phyloP scores from a whole-genome alignment of 2,888 invertebrate genomes.

The Drosophila mulleri region DNA sequence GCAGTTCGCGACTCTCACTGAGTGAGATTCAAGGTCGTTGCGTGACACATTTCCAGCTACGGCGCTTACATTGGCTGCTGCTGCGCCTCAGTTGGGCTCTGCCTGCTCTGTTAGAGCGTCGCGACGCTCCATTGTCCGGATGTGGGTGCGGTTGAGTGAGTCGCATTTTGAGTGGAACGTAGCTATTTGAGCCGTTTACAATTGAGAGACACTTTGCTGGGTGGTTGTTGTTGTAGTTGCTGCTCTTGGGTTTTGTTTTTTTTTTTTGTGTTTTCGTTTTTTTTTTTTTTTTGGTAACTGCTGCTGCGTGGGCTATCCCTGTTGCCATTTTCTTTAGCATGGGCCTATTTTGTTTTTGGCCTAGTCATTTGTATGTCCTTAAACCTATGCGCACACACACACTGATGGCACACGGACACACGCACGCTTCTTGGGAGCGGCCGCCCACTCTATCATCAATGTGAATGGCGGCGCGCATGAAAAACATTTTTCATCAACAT shows the following conservation, averaged over 20 bases:
- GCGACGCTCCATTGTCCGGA: constrained; percentile 19
- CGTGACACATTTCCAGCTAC: constrained; percentile 74
- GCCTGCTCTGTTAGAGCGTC: constrained; percentile 30
- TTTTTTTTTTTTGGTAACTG: not conserved
- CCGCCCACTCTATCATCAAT: constrained; percentile 37
- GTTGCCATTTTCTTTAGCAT: constrained; percentile 29
- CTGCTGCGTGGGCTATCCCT: constrained; percentile 26
- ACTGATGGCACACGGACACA: constrained; percentile 26
- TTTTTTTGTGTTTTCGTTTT: not conserved
- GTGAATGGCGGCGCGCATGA: constrained; percentile 72
- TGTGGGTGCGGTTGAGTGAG: constrained; percentile 76
- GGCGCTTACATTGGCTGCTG: constrained; percentile 57
- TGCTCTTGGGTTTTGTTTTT: not conserved
- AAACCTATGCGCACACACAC: constrained; percentile 48
- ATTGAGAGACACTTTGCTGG: constrained; percentile 23
- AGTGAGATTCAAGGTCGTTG: constrained; percentile 71
- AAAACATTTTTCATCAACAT: constrained; percentile 79
- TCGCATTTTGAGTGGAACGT: constrained; percentile 32
- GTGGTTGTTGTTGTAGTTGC: constrained; percentile 15
- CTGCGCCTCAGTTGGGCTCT: constrained; percentile 31
- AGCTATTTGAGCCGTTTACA: constrained; percentile 32
- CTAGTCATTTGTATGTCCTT: constrained; percentile 70
- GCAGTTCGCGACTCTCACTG: constrained; percentile 36
- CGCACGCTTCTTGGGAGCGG: constrained; percentile 11
- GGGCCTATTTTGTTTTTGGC: constrained; percentile 56